phyloP scores from a whole-genome alignment of 2,888 invertebrate genomes.

The Drosophila testacea region DNA sequence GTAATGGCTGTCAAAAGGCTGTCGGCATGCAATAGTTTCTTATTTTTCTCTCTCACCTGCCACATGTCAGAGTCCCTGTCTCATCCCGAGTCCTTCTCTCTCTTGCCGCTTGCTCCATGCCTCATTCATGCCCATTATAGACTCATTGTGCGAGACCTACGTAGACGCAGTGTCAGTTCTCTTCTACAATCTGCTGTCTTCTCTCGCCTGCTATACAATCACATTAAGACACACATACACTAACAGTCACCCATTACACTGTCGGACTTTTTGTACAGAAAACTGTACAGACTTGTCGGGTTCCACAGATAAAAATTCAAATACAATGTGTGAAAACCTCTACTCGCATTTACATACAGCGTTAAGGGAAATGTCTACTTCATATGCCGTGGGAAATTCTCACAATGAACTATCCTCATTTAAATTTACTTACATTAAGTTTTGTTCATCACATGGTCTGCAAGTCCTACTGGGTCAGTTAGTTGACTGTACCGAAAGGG shows the following conservation, averaged over 20 bases:
- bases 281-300: too few relatives aligned
- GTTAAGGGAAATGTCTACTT: too few relatives aligned
- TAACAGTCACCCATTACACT: constrained; percentile 4
- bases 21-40: constrained; percentile 56
- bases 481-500: not conserved
- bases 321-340: too few relatives aligned
- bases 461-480: too few relatives aligned
- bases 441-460: too few relatives aligned
- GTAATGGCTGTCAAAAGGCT: constrained; percentile 71
- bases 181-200: constrained; percentile 16
- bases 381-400: too few relatives aligned
- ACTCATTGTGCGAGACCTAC: constrained; percentile 54
- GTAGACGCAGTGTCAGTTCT: constrained; percentile 27
- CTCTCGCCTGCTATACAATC: constrained; percentile 43
- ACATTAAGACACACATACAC: constrained; percentile 34
- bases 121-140: constrained; percentile 69
- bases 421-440: too few relatives aligned
- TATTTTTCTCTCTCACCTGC: constrained; percentile 54
- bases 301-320: too few relatives aligned
- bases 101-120: not conserved
- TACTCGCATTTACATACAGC: too few relatives aligned
- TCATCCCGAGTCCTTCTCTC: not conserved
- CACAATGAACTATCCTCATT: too few relatives aligned
- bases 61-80: constrained; percentile 46
- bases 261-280: too few relatives aligned